phyloP scores from a whole-genome alignment of 2,113 vertebrate species.

The Gavia stellata region DNA sequence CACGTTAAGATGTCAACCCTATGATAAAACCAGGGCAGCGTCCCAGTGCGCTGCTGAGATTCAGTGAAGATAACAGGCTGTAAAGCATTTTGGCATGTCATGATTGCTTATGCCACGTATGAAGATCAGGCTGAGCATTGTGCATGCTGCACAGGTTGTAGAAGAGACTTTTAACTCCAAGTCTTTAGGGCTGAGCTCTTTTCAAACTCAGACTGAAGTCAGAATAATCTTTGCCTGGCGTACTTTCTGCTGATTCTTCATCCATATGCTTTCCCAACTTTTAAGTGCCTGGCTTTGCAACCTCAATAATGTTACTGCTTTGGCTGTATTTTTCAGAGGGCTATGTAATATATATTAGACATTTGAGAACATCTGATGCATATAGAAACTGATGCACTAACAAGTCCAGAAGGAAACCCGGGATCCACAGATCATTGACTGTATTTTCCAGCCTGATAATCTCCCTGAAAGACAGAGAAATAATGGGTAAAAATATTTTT shows the following conservation, averaged over 20 bases:
- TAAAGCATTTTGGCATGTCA: background rate
- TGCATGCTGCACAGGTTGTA: background rate
- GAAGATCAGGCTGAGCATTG: background rate
- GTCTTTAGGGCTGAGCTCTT: background rate
- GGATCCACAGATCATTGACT: background rate
- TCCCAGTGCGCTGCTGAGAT: background rate
- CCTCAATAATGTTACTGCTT: background rate
- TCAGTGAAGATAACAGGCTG: background rate
- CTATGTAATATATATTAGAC: background rate
- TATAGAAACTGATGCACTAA: background rate
- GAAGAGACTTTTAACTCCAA: background rate
- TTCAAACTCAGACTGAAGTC: background rate
- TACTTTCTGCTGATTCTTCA: background rate
- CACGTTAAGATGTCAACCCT: background rate
- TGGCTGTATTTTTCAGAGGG: background rate
- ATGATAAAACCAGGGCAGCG: background rate
- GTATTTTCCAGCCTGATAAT: background rate
- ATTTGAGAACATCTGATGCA: background rate
- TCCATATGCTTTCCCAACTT: background rate
- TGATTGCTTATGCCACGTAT: background rate
- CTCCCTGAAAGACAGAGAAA: background rate
- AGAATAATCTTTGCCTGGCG: background rate
- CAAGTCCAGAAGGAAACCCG: background rate
- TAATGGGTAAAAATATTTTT: background rate
- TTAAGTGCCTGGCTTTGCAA: background rate